phyloP scores from a whole-genome alignment of 53 echinoderm and acorn worm genomes.

The Luidia sarsii region DNA sequence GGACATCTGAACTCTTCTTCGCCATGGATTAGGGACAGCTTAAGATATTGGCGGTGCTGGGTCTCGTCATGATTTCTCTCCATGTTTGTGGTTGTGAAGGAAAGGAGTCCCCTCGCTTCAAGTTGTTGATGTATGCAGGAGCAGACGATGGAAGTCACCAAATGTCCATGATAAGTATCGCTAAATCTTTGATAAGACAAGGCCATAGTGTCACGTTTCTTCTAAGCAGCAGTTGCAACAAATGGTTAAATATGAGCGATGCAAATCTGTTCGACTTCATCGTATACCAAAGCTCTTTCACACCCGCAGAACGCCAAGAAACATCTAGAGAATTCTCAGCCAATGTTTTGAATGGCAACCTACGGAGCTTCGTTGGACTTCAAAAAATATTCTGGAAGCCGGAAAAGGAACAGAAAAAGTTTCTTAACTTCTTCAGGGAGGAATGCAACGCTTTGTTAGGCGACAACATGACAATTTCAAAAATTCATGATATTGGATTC shows the following conservation, averaged over 20 bases:
- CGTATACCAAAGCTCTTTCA: neutral
- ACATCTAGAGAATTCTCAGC: neutral
- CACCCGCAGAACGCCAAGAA: neutral
- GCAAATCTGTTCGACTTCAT: neutral
- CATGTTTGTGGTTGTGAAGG: no score
- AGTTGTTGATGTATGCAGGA: constrained; percentile 10
- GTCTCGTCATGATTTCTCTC: no score
- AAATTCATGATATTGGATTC: neutral
- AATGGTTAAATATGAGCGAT: neutral
- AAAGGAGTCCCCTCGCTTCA: no score
- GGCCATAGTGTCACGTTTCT: constrained; percentile 13
- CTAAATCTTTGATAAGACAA: neutral
- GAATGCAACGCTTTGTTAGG: constrained; percentile 19
- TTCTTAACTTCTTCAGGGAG: neutral
- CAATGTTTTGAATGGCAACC: neutral
- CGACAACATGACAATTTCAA: neutral
- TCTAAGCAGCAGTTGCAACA: constrained; percentile 6
- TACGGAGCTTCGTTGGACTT: neutral
- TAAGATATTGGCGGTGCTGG: no score
- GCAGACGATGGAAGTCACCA: constrained; percentile 19
- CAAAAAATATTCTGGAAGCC: neutral
- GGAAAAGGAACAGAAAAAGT: no score
- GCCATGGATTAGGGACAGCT: no score
- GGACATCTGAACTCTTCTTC: no score
- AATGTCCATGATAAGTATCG: neutral